A percentile compares a stretch with the other conserved stretches of the same genome.
Evolutionary conservation across 2,797 vertebrate genomes (phyloP).

Genomic region (Gephyroberyx darwinii): DNA sequence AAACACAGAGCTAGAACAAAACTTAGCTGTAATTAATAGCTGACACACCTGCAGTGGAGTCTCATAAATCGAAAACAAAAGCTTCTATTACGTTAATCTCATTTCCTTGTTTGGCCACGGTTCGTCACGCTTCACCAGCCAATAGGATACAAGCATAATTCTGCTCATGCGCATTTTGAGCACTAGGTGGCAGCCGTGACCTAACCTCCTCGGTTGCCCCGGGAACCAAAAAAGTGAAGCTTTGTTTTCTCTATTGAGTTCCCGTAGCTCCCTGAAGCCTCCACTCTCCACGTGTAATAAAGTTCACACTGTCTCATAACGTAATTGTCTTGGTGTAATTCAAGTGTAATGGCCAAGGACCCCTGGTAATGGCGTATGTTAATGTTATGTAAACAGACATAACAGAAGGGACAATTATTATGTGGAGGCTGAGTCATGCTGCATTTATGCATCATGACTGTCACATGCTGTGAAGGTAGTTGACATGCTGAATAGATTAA

Average conservation of each 20-base stretch:
- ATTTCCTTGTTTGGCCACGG: conserved; percentile 45
- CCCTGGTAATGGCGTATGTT: no score
- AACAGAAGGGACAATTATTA: conserved; percentile 1
- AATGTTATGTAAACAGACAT: no score
- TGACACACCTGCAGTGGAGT: neutral
- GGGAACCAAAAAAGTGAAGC: no score
- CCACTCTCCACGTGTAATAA: no score
- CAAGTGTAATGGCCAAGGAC: neutral
- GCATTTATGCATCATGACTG: conserved; percentile 8
- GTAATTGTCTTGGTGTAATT: no score
- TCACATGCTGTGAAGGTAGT: neutral
- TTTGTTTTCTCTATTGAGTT: no score
- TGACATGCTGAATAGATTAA: neutral
- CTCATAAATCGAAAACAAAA: conserved; percentile 44
- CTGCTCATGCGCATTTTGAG: fast-evolving
- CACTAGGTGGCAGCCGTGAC: conserved; percentile 55
- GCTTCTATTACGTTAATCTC: fast-evolving
- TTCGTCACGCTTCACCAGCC: conserved; percentile 45
- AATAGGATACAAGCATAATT: conserved; percentile 40
- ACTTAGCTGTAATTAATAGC: conserved; percentile 17
- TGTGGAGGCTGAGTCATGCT: conserved; percentile 15
- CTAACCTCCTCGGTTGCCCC: no score
- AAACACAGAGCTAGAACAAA: neutral
- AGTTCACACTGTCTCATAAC: no score
- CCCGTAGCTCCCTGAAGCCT: no score